Base-by-base conservation (phyloP, 2,797 vertebrate species). In the Monodelphis domestica region DNA sequence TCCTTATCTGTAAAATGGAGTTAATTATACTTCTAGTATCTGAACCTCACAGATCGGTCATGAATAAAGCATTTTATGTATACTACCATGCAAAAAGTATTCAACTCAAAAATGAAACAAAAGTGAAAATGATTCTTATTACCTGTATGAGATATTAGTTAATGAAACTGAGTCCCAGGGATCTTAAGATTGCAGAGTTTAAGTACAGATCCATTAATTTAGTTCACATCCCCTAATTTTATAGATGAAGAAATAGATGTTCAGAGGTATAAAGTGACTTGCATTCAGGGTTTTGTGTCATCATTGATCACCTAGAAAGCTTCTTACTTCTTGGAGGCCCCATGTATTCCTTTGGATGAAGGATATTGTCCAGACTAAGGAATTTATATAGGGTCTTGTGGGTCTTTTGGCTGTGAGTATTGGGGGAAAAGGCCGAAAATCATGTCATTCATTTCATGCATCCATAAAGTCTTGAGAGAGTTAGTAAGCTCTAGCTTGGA, bases 261-360 rank as follows among this genome's bases (percentile, higher is more conserved):
- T 50, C 17, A 24, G 78, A 70, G 12, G 92, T n/a, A 7, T 50
- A 52, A 63, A 57, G 17, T 33, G 0, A 24, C 52, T n/a, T 93
- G 87, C 0, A 70, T 5, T 56, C 45, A 92, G n/a, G 4, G 5
- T 54, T 45, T 30, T 33, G 26, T 17, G 11, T 89, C 33, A 0
- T 5, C 53, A 57, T 10, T 5, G 12, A 54, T 12, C 12, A n/a
- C 29, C 91, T 15, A n/a, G 33, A 45, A 51, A 54, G 89, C 0
- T 17, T 26, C 4, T 6, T 12, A 6, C 12, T 12, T 28, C 78
- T 53, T 24, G 0, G 4, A 21, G 33, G 52, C 28, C 1, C 28
- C 11, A 0, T 24, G 10, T 0, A 10, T 7, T 78, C 45, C 15
- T 12, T 29, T 17, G 5, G 89, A 87, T 2, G 0, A 6, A 24